Conservation (phyloP, 2,888 invertebrate genomes). For the Malthinus flaveolus region DNA sequence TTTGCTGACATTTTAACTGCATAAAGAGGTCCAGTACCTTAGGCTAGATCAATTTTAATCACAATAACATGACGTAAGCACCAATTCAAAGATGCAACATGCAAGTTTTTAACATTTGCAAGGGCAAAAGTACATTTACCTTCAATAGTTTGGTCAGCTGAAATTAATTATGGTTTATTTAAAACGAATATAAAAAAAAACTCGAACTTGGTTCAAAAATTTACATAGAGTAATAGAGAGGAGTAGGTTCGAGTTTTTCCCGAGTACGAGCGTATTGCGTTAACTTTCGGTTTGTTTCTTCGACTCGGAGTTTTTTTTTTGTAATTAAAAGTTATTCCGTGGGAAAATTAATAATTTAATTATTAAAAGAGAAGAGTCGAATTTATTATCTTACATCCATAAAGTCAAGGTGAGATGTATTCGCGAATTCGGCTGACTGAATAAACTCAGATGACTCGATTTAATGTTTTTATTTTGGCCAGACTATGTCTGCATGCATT, state of each 20-base stretch:
- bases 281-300: no score
- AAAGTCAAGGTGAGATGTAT: constrained; percentile 42
- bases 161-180: constrained; percentile 22
- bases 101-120: constrained; percentile 37
- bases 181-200: constrained; percentile 10
- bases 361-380: background rate
- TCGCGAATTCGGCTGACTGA: constrained; percentile 37
- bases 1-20: constrained; percentile 26
- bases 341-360: background rate
- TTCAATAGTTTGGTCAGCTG: constrained; percentile 30
- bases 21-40: constrained; percentile 26
- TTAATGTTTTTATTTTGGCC: constrained; percentile 40
- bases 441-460: constrained; percentile 41
- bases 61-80: constrained; percentile 31
- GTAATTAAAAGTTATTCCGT: no score
- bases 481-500: constrained; percentile 52
- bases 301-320: no score
- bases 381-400: constrained; percentile 16
- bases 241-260: no score
- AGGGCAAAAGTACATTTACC: constrained; percentile 56
- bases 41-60: constrained; percentile 30
- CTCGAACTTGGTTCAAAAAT: background rate
- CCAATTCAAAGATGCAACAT: constrained; percentile 24
- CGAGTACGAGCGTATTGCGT: no score
- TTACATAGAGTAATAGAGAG: background rate